Evolutionary conservation across 2,888 invertebrate species (phyloP), one percentile per base, ranked within the genome.

Genomic region (Chrysodeixis includens): DNA sequence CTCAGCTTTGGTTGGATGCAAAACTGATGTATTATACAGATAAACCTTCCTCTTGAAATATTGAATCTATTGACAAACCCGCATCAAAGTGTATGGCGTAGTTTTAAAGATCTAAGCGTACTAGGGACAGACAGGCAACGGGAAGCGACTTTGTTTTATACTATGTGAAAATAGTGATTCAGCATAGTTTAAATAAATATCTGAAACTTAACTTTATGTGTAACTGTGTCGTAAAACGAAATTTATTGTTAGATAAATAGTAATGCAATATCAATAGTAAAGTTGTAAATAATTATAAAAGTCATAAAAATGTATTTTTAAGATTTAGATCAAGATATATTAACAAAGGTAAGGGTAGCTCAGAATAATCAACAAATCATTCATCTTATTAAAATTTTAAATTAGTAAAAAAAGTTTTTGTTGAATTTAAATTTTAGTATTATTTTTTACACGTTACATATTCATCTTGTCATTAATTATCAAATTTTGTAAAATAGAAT

Each of bases 261-360:
- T 40, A 10, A 53, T 26, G 57, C 60, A 66, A 55, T 40, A 35
- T 59, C n/a, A 35, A 56, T 67, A 59, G 20, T 18, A 62, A 30
- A 56, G 35, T 65, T 78, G 69, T 80, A 77, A 62, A 81, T 77
- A 80, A 56, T 77, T 66, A 55, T 60, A 46, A 20, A 49, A 57
- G 5, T 52, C 49, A 70, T 62, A 51, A 71, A 70, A 46, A 16
- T 14, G 30, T 18, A 59, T 44, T 22, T 56, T 56, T 56, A 54
- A 12, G 12, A 56, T 30, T 40, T 30, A 59, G n/a, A 46, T 18
- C 26, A 30, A 5, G 26, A 53, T 49, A 22, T 8, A 52, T 26
- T 8, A 9, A 14, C 16, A 22, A 12, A n/a, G 0, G n/a, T 40
- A 40, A n/a, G 2, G 46, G 16, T 32, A 52, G 12, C 10, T 59